phyloP scores from a whole-genome alignment of 2,888 invertebrate genomes.

The Augochlorella aurata region DNA sequence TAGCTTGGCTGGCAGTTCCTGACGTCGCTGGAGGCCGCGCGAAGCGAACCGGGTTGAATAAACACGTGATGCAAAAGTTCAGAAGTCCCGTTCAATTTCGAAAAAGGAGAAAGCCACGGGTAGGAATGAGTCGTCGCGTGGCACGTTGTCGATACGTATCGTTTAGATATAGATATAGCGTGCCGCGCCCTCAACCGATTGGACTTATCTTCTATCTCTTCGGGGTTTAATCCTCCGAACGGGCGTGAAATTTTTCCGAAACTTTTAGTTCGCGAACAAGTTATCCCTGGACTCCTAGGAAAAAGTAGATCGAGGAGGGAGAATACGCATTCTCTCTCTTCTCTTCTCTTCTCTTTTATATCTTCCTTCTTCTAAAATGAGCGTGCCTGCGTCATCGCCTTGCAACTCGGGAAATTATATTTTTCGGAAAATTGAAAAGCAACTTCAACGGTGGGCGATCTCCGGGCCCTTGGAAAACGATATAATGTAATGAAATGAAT shows the following conservation, averaged over 20 bases:
- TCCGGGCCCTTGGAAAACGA: not conserved
- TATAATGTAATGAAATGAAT: conserved; percentile 26
- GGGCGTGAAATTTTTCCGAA: conserved; percentile 28
- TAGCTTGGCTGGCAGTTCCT: conserved; percentile 41
- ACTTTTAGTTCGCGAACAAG: conserved; percentile 32
- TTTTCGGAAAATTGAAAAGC: conserved; percentile 41
- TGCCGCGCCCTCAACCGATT: conserved; percentile 23
- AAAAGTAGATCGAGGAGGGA: conserved; percentile 6
- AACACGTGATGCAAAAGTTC: conserved; percentile 46
- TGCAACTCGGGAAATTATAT: conserved; percentile 37
- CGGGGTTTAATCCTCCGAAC: conserved; percentile 22
- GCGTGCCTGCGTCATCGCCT: not conserved
- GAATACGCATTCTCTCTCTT: not conserved
- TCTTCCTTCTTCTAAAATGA: too few relatives aligned
- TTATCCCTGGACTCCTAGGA: conserved; percentile 2
- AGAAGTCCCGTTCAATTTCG: conserved; percentile 37
- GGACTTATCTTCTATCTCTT: conserved; percentile 34
- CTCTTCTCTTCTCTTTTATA: not conserved
- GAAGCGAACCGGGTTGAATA: conserved; percentile 36
- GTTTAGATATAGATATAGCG: conserved; percentile 16
- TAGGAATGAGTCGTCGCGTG: conserved; percentile 24
- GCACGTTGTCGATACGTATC: conserved; percentile 42
- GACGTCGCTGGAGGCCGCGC: conserved; percentile 30
- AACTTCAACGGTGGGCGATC: conserved; percentile 5
- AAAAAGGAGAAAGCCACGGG: not conserved